Percentiles rank a stretch among this genome's conserved stretches.
Evolutionary conservation across 2,113 vertebrate species (phyloP).

Genomic region (Seriola rivoliana): DNA sequence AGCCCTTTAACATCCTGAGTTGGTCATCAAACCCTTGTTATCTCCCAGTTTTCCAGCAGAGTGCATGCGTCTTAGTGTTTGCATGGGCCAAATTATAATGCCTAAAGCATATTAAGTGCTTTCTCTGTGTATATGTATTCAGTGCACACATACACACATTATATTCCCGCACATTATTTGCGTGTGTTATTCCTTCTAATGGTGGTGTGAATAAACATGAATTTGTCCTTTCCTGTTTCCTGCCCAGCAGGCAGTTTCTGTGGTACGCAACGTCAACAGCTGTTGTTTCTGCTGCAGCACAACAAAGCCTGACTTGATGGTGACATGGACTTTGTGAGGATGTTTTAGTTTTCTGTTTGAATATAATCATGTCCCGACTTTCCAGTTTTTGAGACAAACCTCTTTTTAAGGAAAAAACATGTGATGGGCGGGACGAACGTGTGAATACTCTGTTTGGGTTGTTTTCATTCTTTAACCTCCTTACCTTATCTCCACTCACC

Average conservation of each 20-base stretch:
- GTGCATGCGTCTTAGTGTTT: slow-evolving; percentile 25
- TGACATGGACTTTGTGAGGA: slow-evolving; percentile 13
- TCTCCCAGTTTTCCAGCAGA: slow-evolving; percentile 21
- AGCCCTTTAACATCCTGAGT: slow-evolving; percentile 21
- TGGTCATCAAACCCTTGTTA: slow-evolving; percentile 47
- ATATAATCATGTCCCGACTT: slow-evolving; percentile 19
- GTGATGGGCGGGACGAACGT: not conserved
- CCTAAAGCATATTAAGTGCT: slow-evolving; percentile 14
- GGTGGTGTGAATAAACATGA: slow-evolving; percentile 61
- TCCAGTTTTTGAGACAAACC: not conserved
- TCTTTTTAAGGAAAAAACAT: slow-evolving; percentile 11
- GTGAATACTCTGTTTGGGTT: not conserved
- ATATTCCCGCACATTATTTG: slow-evolving; percentile 22
- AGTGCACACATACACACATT: not conserved
- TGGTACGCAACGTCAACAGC: slow-evolving; percentile 42
- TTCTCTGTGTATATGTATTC: slow-evolving; percentile 16
- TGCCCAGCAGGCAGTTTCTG: slow-evolving; percentile 53
- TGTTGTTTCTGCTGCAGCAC: slow-evolving; percentile 49
- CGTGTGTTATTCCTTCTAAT: slow-evolving; percentile 43
- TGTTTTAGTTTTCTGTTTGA: slow-evolving; percentile 19
- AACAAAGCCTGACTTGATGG: slow-evolving; percentile 38
- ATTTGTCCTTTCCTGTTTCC: slow-evolving; percentile 59
- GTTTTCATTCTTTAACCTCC: not conserved
- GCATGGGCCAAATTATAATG: slow-evolving; percentile 20
- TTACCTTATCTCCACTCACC: not conserved